A percentile compares a stretch with the other conserved stretches of the same genome.
Evolutionary conservation across 2,888 invertebrate genomes (phyloP).

Genomic region (Tricholauxania praeusta): DNA sequence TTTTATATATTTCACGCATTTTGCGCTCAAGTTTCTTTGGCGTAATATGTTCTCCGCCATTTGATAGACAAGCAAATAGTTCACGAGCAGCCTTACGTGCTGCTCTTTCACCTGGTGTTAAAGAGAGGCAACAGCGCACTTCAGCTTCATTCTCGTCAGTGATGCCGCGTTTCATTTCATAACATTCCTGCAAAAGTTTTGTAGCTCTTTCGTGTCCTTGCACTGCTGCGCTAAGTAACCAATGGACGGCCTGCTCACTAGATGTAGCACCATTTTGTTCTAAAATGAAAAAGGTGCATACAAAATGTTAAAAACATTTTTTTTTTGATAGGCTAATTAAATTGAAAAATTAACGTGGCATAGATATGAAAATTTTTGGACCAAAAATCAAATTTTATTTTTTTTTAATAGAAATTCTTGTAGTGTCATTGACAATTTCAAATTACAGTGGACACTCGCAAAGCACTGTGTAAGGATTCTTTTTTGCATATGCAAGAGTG

Average conservation of each 20-base stretch:
- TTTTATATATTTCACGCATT: conserved; percentile 76
- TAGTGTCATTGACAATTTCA: no score
- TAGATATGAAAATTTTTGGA: no score
- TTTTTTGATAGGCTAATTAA: no score
- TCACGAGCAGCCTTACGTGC: conserved; percentile 89
- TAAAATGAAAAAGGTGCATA: conserved; percentile 34
- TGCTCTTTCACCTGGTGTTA: conserved; percentile 87
- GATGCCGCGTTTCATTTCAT: conserved; percentile 80
- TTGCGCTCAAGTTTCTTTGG: conserved; percentile 83
- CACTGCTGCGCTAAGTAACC: conserved; percentile 93
- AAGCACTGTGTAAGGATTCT: no score
- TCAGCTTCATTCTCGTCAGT: conserved; percentile 80
- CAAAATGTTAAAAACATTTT: no score
- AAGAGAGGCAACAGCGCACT: conserved; percentile 82
- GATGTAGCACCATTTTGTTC: conserved; percentile 58
- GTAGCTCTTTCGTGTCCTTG: conserved; percentile 92
- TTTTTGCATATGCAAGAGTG: no score
- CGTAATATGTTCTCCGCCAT: conserved; percentile 88
- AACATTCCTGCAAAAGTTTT: conserved; percentile 73
- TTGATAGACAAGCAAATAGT: conserved; percentile 88
- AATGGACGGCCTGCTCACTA: conserved; percentile 85
- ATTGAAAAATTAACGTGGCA: no score
- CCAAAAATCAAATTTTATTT: no score
- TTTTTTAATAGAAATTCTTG: no score
- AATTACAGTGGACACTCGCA: no score